Evolutionary conservation across 2,888 invertebrate species (phyloP).

Genomic region (Julus scanicus): DNA sequence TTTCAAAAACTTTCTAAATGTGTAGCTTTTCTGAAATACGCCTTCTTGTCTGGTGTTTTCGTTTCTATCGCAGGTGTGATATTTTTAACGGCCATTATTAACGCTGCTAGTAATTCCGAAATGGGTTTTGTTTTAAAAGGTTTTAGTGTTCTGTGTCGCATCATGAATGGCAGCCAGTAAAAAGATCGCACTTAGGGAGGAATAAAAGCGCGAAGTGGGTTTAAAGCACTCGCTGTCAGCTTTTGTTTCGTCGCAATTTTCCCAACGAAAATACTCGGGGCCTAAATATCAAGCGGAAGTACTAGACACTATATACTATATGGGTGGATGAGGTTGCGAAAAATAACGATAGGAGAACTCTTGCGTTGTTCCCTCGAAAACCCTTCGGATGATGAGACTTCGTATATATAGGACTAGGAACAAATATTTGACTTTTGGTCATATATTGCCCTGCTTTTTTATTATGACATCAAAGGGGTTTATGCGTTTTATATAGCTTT

Average conservation of each 20-base stretch:
- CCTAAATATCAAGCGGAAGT: neutral
- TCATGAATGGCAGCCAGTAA: slow-evolving; percentile 27
- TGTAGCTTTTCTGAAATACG: neutral
- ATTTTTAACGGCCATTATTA: neutral
- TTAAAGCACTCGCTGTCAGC: neutral
- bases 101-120: slow-evolving; percentile 7
- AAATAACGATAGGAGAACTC: neutral
- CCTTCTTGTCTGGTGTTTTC: neutral
- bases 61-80: neutral
- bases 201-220: slow-evolving; percentile 22
- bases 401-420: neutral
- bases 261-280: neutral
- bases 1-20: neutral
- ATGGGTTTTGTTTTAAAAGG: slow-evolving; percentile 25
- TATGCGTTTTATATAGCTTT: slow-evolving; percentile 3
- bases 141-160: slow-evolving; percentile 4
- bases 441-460: neutral
- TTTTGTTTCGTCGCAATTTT: neutral
- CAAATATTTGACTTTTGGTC: slow-evolving; percentile 17
- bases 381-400: neutral
- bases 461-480: neutral
- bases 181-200: slow-evolving; percentile 33
- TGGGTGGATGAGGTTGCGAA: neutral
- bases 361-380: too few relatives aligned
- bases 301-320: neutral